Base-by-base conservation (phyloP, 1,140 invertebrate species). In the Brachionus sp. region DNA sequence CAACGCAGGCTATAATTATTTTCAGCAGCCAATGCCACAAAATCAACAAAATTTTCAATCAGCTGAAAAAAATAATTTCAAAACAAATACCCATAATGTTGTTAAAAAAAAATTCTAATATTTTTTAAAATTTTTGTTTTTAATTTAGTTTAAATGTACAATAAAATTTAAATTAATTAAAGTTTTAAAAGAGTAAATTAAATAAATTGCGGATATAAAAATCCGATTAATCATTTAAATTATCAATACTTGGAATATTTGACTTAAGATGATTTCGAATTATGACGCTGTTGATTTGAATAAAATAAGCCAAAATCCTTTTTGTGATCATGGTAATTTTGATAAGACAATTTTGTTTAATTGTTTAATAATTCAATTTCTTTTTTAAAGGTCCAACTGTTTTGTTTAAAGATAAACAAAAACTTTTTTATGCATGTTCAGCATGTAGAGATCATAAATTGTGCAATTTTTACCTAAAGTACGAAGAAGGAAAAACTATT, bases 381-480 rank as follows among this genome's bases (percentile, higher is more conserved):
- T n/a, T n/a, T 78, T 44, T 29, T 53, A 16, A 78, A 78, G 77
- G 77, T 33, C 77, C 77, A 9, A 80, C 77, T 0, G 25, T 80
- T 29, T 25, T 80, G n/a, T 80, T 80, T 44, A 62, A 25, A 35
- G 29, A 80, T 66, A 29, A n/a, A 12, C 16, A 80, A n/a, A 80
- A 80, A 9, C 3, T 37, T 6, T 82, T 82, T 37, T 82, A 66
- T 70, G 57, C 80, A 13, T 82, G 80, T 44, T 82, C 80, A 7
- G 80, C 80, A n/a, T 82, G 80, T 62, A 53, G 80, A 19, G 66
- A 82, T 19, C 80, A 44, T 6, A 66, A 82, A 53, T 33, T 66
- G 29, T 82, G 80, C 23, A 29, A 50, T 33, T 66, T 82, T 50
- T 82, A 46, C 44, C 19, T 68, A 1, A 25, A 50, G 10, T 68